Conservation (phyloP, 2,797 vertebrate species). For the Octomys mimax region DNA sequence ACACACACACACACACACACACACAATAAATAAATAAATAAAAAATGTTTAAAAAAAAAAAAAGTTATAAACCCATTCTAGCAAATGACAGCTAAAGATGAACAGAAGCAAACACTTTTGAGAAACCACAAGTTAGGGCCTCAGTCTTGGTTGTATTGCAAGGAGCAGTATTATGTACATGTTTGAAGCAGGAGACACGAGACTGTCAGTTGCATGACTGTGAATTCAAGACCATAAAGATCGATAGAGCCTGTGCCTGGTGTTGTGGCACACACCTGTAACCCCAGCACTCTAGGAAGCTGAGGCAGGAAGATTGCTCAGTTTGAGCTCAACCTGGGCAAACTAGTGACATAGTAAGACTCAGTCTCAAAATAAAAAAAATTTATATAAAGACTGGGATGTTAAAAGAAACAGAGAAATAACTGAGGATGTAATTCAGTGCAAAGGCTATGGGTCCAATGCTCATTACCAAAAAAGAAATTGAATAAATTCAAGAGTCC, state of each 20-base stretch:
- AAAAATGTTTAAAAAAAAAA: too few species aligned
- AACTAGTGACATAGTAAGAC: neutral
- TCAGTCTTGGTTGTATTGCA: neutral
- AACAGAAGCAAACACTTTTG: neutral
- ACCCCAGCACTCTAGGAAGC: neutral
- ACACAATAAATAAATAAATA: too few species aligned
- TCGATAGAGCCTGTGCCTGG: neutral
- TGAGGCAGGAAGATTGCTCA: neutral
- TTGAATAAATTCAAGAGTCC: neutral
- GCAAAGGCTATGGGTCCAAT: neutral
- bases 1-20: too few species aligned
- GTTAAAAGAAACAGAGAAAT: neutral
- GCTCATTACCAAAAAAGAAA: neutral
- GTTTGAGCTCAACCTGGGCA: neutral
- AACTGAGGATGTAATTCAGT: neutral
- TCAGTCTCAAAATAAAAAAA: neutral
- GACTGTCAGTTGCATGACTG: neutral
- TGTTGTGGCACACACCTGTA: neutral
- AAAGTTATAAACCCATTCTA: too few species aligned
- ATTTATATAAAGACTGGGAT: neutral
- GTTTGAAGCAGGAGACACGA: neutral
- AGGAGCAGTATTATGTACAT: neutral
- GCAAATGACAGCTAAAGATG: neutral
- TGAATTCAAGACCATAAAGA: neutral
- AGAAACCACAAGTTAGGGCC: neutral